phyloP scores from a whole-genome alignment of 2,888 invertebrate species.

The Harpalus rufipes region DNA sequence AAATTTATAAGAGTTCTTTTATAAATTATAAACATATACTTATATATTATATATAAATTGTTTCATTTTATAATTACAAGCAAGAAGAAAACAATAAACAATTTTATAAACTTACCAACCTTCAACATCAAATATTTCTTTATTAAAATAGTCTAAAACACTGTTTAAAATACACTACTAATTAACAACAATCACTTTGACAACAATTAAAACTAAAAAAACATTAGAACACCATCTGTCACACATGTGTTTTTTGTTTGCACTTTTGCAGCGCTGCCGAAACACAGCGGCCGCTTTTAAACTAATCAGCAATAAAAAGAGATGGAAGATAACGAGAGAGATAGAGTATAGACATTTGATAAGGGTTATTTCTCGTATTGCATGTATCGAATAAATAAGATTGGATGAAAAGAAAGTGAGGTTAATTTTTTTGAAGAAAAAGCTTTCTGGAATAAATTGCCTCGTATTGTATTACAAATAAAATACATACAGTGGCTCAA shows the following conservation, averaged over 20 bases:
- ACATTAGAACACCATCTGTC: not conserved
- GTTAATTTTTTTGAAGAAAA: not conserved
- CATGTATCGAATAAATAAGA: not conserved
- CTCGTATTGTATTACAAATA: not conserved
- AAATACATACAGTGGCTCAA: too few species aligned
- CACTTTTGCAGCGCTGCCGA: not conserved
- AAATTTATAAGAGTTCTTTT: too few species aligned
- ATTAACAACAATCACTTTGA: not conserved
- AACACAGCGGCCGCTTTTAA: not conserved
- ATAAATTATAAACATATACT: too few species aligned
- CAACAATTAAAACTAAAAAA: not conserved
- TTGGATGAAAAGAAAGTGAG: not conserved
- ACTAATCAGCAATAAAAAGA: not conserved
- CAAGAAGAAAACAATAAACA: not conserved
- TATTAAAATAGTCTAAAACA: not conserved
- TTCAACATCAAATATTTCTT: not conserved
- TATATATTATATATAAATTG: too few species aligned
- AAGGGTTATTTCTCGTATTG: not conserved
- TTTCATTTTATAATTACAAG: too few species aligned
- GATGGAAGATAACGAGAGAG: not conserved
- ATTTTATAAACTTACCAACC: not conserved
- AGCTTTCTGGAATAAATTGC: not conserved
- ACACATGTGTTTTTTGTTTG: not conserved
- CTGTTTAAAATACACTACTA: not conserved
- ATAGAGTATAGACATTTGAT: not conserved